These are phyloP conservation scores for Lynx canadensis DNA, from an alignment of 2,113 vertebrate genomes.

Conservation along the genomic window DNA sequence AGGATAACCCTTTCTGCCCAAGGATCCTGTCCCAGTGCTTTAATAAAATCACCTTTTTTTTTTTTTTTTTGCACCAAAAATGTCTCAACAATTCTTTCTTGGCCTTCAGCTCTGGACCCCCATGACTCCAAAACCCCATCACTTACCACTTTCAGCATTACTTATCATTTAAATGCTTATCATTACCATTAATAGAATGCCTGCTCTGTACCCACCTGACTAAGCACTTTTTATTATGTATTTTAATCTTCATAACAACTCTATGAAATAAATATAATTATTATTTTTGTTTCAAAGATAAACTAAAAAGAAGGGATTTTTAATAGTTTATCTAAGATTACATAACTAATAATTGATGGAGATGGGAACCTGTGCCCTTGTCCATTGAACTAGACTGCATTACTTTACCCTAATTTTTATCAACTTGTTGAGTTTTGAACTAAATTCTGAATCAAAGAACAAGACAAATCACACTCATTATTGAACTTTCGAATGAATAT, in stretches of 20 bases:
- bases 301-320: not conserved
- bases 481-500: not conserved
- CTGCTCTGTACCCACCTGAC: not conserved
- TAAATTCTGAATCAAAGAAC: not conserved
- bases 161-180: not conserved
- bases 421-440: not conserved
- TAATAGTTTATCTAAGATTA: not conserved
- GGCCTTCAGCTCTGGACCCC: too few relatives aligned
- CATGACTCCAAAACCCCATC: too few relatives aligned
- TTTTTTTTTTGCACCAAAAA: too few relatives aligned
- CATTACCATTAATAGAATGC: not conserved
- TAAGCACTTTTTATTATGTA: not conserved
- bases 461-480: not conserved
- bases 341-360: not conserved
- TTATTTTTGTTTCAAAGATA: not conserved
- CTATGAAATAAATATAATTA: not conserved
- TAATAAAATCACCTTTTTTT: too few relatives aligned
- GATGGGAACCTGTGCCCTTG: rapidly evolving
- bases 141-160: rapidly evolving
- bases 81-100: too few relatives aligned
- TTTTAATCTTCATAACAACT: not conserved
- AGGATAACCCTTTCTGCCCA: too few relatives aligned
- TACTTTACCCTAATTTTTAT: not conserved
- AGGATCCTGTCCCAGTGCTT: too few relatives aligned
- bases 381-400: rapidly evolving